Conservation (phyloP, 2,113 vertebrate species). For the Caracal caracal region DNA sequence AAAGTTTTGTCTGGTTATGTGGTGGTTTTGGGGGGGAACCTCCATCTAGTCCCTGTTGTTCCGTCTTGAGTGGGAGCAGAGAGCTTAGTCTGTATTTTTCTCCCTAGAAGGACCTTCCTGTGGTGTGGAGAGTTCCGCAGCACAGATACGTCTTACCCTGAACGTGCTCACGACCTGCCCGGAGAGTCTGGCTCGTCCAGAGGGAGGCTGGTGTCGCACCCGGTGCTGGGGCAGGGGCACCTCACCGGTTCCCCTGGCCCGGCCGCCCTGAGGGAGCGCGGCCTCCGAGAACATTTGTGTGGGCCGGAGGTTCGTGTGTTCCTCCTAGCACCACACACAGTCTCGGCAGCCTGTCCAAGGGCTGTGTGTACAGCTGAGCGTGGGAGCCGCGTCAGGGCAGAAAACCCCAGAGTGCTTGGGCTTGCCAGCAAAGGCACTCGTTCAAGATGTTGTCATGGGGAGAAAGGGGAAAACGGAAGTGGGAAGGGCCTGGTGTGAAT, state of each 20-base stretch:
- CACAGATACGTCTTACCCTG: background rate
- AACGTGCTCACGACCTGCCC: background rate
- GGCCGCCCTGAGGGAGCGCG: background rate
- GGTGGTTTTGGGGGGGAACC: slow-evolving; percentile 54
- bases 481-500: slow-evolving; percentile 71
- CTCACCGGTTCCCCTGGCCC: background rate
- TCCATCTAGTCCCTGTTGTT: slow-evolving; percentile 36
- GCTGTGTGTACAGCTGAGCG: slow-evolving; percentile 64
- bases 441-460: slow-evolving; percentile 75
- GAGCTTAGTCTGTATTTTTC: slow-evolving; percentile 39
- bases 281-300: slow-evolving; percentile 52
- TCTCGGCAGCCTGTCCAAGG: slow-evolving; percentile 56
- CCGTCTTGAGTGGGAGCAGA: slow-evolving; percentile 29
- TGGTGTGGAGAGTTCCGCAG: background rate
- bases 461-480: slow-evolving; percentile 68
- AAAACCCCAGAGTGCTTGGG: slow-evolving; percentile 57
- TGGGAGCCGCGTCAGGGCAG: slow-evolving; percentile 72
- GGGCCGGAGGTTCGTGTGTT: slow-evolving; percentile 55
- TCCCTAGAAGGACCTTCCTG: background rate
- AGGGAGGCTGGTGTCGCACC: background rate
- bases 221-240: background rate
- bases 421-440: slow-evolving; percentile 73
- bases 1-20: slow-evolving; percentile 56
- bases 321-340: slow-evolving; percentile 27
- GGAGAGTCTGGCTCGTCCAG: background rate